A percentile compares a stretch with the other conserved stretches of the same genome.
These are phyloP conservation scores for Apostichopus californicus DNA, from an alignment of 35 echinoderm and acorn worm genomes.

Conservation along the genomic window DNA sequence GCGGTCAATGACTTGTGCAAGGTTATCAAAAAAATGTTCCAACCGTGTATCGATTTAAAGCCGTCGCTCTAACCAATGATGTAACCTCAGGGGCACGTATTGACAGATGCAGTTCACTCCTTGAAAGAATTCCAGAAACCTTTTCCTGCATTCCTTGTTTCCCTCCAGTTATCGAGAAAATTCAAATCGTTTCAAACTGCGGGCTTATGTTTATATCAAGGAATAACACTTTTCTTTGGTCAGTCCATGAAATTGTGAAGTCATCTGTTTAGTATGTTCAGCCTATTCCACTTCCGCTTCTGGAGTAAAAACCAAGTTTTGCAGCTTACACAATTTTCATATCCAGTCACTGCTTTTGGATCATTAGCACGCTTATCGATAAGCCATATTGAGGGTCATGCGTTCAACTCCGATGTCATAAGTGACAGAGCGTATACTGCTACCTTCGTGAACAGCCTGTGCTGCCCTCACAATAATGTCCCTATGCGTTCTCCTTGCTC, in stretches of 20 bases:
- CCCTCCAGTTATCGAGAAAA: slow-evolving; percentile 47
- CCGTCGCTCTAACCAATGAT: slow-evolving; percentile 54
- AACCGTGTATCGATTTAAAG: slow-evolving; percentile 57
- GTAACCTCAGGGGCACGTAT: slow-evolving; percentile 67
- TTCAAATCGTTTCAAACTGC: slow-evolving; percentile 28
- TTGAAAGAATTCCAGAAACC: slow-evolving; percentile 65
- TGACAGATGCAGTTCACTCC: slow-evolving; percentile 48
- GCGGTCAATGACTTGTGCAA: slow-evolving; percentile 59
- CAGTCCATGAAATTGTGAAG: slow-evolving; percentile 51
- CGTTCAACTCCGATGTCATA: not conserved
- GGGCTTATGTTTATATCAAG: not conserved
- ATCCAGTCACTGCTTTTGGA: not conserved
- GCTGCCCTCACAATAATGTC: not conserved
- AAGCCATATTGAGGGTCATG: slow-evolving; percentile 17
- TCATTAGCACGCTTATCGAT: not conserved
- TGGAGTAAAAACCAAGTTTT: slow-evolving; percentile 1
- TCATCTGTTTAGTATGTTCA: not conserved
- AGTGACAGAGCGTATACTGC: slow-evolving; percentile 7
- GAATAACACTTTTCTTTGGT: not conserved
- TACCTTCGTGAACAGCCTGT: not conserved
- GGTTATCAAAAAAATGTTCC: slow-evolving; percentile 58
- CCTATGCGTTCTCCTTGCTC: no score
- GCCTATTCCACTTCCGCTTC: slow-evolving; percentile 9
- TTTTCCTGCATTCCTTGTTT: slow-evolving; percentile 39
- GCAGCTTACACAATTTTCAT: not conserved